Conservation (phyloP, 2,113 vertebrate species). For the Rhynchomys soricoides region DNA sequence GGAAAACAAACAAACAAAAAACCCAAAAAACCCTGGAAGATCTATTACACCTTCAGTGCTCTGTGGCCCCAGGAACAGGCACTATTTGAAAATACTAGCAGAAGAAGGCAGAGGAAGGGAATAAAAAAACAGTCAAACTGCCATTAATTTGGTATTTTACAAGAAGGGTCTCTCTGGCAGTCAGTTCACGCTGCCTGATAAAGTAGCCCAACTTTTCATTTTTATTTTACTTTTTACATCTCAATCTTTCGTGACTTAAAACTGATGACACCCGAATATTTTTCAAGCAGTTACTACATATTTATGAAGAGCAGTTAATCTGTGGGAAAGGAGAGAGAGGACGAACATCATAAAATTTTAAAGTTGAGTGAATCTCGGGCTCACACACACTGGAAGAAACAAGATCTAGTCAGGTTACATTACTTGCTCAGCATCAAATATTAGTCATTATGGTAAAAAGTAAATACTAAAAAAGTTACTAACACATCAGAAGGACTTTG, state of each 20-base stretch:
- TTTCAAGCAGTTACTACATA: conserved; percentile 71
- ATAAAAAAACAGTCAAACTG: conserved; percentile 59
- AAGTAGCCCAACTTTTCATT: conserved; percentile 72
- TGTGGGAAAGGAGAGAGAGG: conserved; percentile 36
- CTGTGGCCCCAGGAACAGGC: conserved; percentile 27
- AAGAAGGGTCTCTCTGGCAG: conserved; percentile 43
- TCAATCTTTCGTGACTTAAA: conserved; percentile 65
- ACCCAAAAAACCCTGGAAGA: conserved; percentile 42
- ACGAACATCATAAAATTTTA: conserved; percentile 53
- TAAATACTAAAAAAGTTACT: not conserved
- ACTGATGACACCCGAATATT: conserved; percentile 71
- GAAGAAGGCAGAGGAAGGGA: conserved; percentile 69
- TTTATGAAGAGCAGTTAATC: conserved; percentile 76
- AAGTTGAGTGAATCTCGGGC: not conserved
- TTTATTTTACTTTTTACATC: conserved; percentile 76
- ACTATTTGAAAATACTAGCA: conserved; percentile 62
- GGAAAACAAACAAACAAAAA: not conserved
- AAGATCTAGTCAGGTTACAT: not conserved
- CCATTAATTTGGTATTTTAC: conserved; percentile 71
- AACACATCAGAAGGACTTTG: not conserved
- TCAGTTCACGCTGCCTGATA: conserved; percentile 65
- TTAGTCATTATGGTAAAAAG: not conserved
- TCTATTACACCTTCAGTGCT: conserved; percentile 47
- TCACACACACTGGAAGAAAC: not conserved
- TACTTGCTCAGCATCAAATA: conserved; percentile 18